phyloP scores from a whole-genome alignment of 2,797 vertebrate species.

The Mormyrus proboscirostris region DNA sequence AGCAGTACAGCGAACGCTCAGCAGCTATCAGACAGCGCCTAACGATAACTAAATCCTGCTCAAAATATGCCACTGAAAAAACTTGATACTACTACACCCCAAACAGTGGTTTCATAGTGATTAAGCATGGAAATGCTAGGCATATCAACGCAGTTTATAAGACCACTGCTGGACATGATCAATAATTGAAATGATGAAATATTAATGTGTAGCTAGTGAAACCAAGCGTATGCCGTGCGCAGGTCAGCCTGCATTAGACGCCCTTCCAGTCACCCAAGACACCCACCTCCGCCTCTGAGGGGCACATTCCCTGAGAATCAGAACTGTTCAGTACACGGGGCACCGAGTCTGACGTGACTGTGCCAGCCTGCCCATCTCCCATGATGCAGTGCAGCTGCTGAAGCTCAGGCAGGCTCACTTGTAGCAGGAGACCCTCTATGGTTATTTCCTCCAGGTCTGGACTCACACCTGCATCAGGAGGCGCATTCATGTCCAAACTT shows the following conservation, averaged over 20 bases:
- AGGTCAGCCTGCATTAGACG: background rate
- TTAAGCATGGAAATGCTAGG: background rate
- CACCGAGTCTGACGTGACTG: slow-evolving; percentile 9
- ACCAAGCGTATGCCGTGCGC: background rate
- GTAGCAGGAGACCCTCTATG: slow-evolving; percentile 92
- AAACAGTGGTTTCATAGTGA: background rate
- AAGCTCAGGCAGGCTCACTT: slow-evolving; percentile 89
- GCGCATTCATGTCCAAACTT: background rate
- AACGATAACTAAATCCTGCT: background rate
- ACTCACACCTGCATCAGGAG: slow-evolving; percentile 59
- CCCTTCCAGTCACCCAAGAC: background rate
- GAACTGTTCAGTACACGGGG: slow-evolving; percentile 30
- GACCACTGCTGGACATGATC: background rate
- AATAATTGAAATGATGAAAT: background rate
- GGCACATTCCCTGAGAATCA: slow-evolving; percentile 36
- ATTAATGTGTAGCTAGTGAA: background rate
- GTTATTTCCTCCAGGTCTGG: slow-evolving; percentile 83
- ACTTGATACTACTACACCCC: background rate
- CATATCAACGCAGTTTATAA: background rate
- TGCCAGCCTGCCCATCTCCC: slow-evolving; percentile 62
- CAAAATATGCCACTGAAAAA: background rate
- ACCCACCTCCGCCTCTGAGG: slow-evolving; percentile 50
- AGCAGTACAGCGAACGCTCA: background rate
- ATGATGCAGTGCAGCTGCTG: slow-evolving; percentile 85
- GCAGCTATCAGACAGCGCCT: background rate